phyloP scores from a whole-genome alignment of 2,888 invertebrate species.

The Xylota segnis region DNA sequence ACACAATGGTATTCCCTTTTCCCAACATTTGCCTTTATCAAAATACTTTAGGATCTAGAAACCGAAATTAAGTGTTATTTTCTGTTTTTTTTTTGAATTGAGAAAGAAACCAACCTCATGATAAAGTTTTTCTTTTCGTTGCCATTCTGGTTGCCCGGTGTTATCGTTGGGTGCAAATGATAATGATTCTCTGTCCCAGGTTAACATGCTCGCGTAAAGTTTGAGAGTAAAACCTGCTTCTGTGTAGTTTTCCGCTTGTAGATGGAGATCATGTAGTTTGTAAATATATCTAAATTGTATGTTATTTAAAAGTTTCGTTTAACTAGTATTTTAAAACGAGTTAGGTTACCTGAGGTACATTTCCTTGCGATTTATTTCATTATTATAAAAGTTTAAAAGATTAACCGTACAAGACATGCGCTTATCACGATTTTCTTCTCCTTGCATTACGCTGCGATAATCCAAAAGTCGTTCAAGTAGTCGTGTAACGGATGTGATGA shows the following conservation, averaged over 20 bases:
- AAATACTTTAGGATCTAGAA: slow-evolving; percentile 93
- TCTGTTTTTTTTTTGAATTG: neutral
- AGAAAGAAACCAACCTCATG: slow-evolving; percentile 85
- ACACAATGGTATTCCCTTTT: slow-evolving; percentile 96
- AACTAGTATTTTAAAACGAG: slow-evolving; percentile 1
- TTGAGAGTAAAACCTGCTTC: slow-evolving; percentile 98
- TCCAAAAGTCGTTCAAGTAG: slow-evolving; percentile 95
- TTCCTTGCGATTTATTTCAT: slow-evolving; percentile 97
- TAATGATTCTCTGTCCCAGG: slow-evolving; percentile 90
- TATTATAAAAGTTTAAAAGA: slow-evolving; percentile 97
- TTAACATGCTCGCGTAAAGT: slow-evolving; percentile 95
- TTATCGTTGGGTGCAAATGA: slow-evolving; percentile 88
- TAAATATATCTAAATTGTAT: slow-evolving; percentile 90
- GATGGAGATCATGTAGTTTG: slow-evolving; percentile 96
- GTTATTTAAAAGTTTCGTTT: neutral
- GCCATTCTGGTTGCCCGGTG: slow-evolving; percentile 93
- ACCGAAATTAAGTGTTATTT: neutral
- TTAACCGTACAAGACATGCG: slow-evolving; percentile 98
- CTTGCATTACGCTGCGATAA: slow-evolving; percentile 97
- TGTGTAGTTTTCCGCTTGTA: slow-evolving; percentile 95
- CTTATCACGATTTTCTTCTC: slow-evolving; percentile 97
- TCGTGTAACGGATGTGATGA: slow-evolving; percentile 95
- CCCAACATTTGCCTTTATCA: slow-evolving; percentile 98
- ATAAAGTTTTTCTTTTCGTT: slow-evolving; percentile 95
- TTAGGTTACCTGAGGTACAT: slow-evolving; percentile 91